Conservation (phyloP, 1,140 invertebrate species). For the Sycophaga agraensis region DNA sequence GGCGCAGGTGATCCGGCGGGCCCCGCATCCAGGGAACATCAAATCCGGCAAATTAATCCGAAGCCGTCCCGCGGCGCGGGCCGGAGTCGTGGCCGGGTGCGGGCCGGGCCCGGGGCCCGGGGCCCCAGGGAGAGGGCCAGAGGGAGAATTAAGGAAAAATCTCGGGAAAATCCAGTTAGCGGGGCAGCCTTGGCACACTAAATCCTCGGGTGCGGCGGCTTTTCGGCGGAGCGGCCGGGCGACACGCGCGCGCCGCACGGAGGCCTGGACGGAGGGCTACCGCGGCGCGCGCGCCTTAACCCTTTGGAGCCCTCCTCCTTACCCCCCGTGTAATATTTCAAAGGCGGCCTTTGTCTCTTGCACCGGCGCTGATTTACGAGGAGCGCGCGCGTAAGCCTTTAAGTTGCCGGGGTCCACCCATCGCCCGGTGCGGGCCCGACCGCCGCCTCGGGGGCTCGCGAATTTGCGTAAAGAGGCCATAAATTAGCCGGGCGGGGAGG, state of each 20-base stretch:
- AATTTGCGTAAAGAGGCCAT: slow-evolving; percentile 43
- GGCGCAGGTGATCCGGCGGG: too few species aligned
- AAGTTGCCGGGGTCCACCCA: neutral
- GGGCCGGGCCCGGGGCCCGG: neutral
- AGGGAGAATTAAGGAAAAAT: slow-evolving; percentile 13
- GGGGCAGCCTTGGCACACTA: slow-evolving; percentile 28
- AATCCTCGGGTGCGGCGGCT: slow-evolving; percentile 17
- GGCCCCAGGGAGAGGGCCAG: neutral
- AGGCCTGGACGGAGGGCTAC: neutral
- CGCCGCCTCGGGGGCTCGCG: slow-evolving; percentile 3
- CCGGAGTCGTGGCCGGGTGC: too few species aligned
- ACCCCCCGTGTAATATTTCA: slow-evolving; percentile 34
- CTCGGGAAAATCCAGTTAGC: slow-evolving; percentile 35
- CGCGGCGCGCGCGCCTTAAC: slow-evolving; percentile 24
- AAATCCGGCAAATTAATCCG: slow-evolving; percentile 10
- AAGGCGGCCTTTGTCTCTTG: slow-evolving; percentile 31
- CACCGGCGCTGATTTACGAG: slow-evolving; percentile 35
- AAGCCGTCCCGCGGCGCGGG: neutral
- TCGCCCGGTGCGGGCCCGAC: too few species aligned
- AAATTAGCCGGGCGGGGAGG: slow-evolving; percentile 35
- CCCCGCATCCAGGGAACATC: too few species aligned
- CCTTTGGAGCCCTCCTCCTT: slow-evolving; percentile 27
- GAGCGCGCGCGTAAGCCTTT: slow-evolving; percentile 16
- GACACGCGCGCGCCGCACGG: neutral
- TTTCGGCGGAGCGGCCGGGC: neutral